Evolutionary conservation across 2,797 vertebrate species (phyloP).

Genomic region (Gastrophryne carolinensis): DNA sequence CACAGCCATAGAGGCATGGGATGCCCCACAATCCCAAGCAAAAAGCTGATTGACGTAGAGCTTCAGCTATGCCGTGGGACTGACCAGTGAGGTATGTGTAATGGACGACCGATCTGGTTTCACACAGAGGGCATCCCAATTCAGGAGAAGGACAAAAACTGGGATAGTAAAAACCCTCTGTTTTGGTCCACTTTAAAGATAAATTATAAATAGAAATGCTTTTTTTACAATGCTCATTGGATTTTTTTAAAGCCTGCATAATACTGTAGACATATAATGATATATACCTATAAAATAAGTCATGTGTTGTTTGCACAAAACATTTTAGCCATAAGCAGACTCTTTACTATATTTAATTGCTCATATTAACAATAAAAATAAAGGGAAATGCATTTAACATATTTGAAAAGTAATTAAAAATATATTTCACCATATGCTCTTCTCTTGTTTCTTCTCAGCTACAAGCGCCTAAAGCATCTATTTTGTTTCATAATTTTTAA

Average conservation of each 20-base stretch:
- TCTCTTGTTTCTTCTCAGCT: conserved; percentile 61
- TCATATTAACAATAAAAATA: conserved; percentile 72
- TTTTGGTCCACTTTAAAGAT: no score
- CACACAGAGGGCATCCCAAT: no score
- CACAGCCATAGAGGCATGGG: no score
- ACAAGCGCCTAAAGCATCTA: conserved; percentile 70
- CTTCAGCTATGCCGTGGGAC: no score
- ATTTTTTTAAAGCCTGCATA: conserved; percentile 50
- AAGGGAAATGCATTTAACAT: conserved; percentile 66
- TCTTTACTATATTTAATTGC: conserved; percentile 65
- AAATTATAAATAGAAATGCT: no score
- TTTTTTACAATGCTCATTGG: no score
- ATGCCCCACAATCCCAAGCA: no score
- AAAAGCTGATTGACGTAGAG: no score
- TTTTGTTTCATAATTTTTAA: conserved; percentile 71
- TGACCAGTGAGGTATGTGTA: no score
- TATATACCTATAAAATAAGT: conserved; percentile 67
- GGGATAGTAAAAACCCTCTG: no score
- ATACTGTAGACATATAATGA: conserved; percentile 53
- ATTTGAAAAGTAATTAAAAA: conserved; percentile 78
- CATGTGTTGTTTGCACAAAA: conserved; percentile 63
- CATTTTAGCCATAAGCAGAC: conserved; percentile 58
- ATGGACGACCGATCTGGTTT: no score
- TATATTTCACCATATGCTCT: conserved; percentile 73
- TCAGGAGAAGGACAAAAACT: no score